A percentile compares a stretch with the other conserved stretches of the same genome.
phyloP scores from a whole-genome alignment of 2,888 invertebrate species.

The Caenorhabditis sp. region DNA sequence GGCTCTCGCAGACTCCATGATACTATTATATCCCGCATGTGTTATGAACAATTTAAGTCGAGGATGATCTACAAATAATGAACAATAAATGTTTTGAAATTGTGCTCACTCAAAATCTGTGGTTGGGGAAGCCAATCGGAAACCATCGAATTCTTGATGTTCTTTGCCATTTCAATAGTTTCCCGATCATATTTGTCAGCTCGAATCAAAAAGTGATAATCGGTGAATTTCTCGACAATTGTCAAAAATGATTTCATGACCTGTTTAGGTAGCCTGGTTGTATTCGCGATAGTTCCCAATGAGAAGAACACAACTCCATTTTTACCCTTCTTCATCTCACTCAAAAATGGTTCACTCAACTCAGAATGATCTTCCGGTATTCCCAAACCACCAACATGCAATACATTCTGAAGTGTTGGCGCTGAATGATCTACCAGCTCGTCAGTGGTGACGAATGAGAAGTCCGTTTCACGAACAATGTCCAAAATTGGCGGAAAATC shows the following conservation, averaged over 20 bases:
- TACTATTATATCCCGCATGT: slow-evolving; percentile 63
- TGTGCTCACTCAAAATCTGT: slow-evolving; percentile 32
- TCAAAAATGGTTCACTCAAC: slow-evolving; percentile 21
- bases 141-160: slow-evolving; percentile 36
- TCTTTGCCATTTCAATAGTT: slow-evolving; percentile 16
- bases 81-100: no score
- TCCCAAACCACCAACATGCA: slow-evolving; percentile 57
- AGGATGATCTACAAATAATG: slow-evolving; percentile 45
- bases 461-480: slow-evolving; percentile 42
- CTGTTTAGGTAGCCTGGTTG: slow-evolving; percentile 34
- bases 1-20: slow-evolving; percentile 56
- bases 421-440: slow-evolving; percentile 57
- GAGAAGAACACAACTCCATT: slow-evolving; percentile 58
- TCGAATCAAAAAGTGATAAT: slow-evolving; percentile 57
- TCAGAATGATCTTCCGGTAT: slow-evolving; percentile 22
- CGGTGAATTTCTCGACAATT: slow-evolving; percentile 36
- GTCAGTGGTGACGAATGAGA: slow-evolving; percentile 55
- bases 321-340: slow-evolving; percentile 46
- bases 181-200: slow-evolving; percentile 50
- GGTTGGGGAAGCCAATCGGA: slow-evolving; percentile 56
- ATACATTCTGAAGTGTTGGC: slow-evolving; percentile 47
- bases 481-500: slow-evolving; percentile 44
- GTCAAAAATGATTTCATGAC: slow-evolving; percentile 47
- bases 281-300: slow-evolving; percentile 54
- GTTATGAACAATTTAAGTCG: slow-evolving; percentile 59